Base-by-base conservation (phyloP, 1,140 invertebrate genomes). In the Oryzaephilus surinamensis region DNA sequence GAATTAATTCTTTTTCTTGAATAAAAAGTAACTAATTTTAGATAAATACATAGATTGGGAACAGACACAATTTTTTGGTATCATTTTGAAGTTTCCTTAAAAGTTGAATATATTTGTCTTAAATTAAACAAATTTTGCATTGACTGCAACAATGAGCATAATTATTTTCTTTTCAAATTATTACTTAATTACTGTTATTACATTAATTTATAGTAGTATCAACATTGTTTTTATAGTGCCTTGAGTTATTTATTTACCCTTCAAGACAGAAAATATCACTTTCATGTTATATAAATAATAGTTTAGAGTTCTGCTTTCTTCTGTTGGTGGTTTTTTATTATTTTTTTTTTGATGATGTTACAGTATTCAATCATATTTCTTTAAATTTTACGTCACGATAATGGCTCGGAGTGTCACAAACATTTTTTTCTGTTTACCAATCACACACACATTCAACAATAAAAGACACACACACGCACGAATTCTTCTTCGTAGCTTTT, bases 391-490 rank as follows among this genome's bases (percentile, higher is more conserved):
- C 4, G 23, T 24, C 11, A 24, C 3, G 8, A n/a, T 24, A 10
- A 6, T 21, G 8, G 11, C 10, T 24, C 23, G 11, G 23, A n/a
- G n/a, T n/a, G n/a, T 24, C 23, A 24, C 10, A 21, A 21, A 21
- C 1, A 10, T 24, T 24, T 8, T 24, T 30, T 29, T 27, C 16
- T 29, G 16, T 38, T 28, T 28, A 17, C 20, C 26, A 17, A 26
- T 10, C 23, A 11, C 21, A 18, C 28, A 31, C 30, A 33, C 13
- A 11, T 41, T 18, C 31, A 33, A 16, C 32, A 28, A 43, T 16
- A 16, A 29, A 24, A 31, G 23, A 30, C 39, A 46, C 17, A 15
- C 21, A 46, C 49, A 60, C 57, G 57, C 59, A 60, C 57, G 57
- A 57, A 61, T 55, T 57, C 51, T 46, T 24, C 32, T 18, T 31